Conservation (phyloP, 2,797 vertebrate species). For the Falco columbarius region DNA sequence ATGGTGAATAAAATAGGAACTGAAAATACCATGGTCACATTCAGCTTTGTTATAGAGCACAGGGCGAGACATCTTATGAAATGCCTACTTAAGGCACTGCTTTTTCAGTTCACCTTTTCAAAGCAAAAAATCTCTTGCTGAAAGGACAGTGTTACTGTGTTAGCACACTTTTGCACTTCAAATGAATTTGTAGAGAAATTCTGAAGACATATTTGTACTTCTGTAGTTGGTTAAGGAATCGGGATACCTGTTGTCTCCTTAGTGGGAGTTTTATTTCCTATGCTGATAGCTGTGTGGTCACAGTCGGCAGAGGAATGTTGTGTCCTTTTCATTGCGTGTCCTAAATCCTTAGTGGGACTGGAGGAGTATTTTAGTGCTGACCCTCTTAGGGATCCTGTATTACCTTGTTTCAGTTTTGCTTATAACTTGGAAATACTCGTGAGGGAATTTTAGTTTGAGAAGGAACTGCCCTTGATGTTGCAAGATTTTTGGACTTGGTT, state of each 20-base stretch:
- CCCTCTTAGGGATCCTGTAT: background rate
- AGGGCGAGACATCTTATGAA: constrained; percentile 35
- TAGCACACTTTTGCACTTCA: background rate
- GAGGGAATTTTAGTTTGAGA: background rate
- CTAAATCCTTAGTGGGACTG: background rate
- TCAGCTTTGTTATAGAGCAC: background rate
- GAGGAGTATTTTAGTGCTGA: rapidly evolving
- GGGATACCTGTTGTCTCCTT: background rate
- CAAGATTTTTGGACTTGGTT: background rate
- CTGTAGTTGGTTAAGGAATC: background rate
- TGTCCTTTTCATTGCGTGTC: background rate
- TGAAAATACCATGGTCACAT: constrained; percentile 40
- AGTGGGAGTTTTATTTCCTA: background rate
- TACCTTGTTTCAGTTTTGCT: background rate
- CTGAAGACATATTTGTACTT: rapidly evolving
- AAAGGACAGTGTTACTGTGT: background rate
- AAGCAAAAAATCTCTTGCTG: background rate
- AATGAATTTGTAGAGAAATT: background rate
- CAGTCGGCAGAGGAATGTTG: background rate
- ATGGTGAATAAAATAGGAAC: constrained; percentile 60
- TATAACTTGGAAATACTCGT: background rate
- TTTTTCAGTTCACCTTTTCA: constrained; percentile 4
- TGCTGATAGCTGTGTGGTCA: background rate
- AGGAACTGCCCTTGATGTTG: background rate
- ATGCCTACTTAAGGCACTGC: background rate